Evolutionary conservation across 2,797 vertebrate species (phyloP).

Genomic region (Eulemur coronatus): DNA sequence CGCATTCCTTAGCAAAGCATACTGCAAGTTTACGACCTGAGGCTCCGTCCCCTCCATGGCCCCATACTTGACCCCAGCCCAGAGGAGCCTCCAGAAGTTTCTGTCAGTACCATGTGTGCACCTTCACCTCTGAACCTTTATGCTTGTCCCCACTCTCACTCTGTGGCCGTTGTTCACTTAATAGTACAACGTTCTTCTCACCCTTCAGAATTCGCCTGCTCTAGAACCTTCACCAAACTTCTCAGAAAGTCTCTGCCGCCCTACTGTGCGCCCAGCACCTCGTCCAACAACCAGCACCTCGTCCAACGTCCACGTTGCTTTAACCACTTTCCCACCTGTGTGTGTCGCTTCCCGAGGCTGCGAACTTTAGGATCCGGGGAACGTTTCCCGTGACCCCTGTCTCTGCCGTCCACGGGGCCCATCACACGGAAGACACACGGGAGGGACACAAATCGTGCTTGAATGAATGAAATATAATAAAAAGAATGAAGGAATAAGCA

Average conservation of each 20-base stretch:
- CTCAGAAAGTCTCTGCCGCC: background rate
- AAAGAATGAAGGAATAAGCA: background rate
- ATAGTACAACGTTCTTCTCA: background rate
- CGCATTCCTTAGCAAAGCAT: too few relatives aligned
- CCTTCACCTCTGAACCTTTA: background rate
- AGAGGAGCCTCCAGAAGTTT: background rate
- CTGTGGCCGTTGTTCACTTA: background rate
- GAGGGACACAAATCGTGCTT: background rate
- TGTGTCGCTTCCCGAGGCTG: background rate
- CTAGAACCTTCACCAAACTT: background rate
- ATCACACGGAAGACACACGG: background rate
- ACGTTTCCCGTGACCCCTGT: background rate
- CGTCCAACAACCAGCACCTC: too few relatives aligned
- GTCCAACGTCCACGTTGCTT: background rate
- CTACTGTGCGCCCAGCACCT: background rate
- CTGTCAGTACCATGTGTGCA: accelerated
- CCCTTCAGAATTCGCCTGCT: background rate
- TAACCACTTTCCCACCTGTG: background rate
- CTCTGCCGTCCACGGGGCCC: background rate
- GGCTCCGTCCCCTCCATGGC: background rate
- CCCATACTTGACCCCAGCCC: too few relatives aligned
- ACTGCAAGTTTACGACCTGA: background rate
- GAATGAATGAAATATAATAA: background rate
- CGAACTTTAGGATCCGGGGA: background rate
- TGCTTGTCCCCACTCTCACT: background rate